Percentiles rank a stretch among this genome's conserved stretches.
These are phyloP conservation scores for human (Homo sapiens) DNA, from an alignment of 2,113 vertebrate species.

Conservation along the genomic window GRCh38 chr14:64106501-64107000, in stretches of 20 bases:
- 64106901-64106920: not conserved
- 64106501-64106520: too few species aligned
- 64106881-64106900: not conserved
- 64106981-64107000: not conserved
- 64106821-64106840: not conserved
- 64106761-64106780: not conserved
- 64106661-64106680: not conserved
- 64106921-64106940: conserved; percentile 27
- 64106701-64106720: not conserved
- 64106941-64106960: not conserved
- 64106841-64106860: not conserved
- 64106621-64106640: too few species aligned
- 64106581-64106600: too few species aligned
- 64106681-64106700: not conserved
- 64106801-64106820: not conserved
- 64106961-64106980: conserved; percentile 17
- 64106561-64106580: too few species aligned
- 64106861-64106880: not conserved
- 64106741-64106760: not conserved
- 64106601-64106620: too few species aligned
- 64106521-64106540: too few species aligned
- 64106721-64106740: not conserved
- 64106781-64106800: not conserved
- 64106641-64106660: not conserved
- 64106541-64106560: too few species aligned